phyloP scores from a whole-genome alignment of 1,140 invertebrate species.

The Apis florea region DNA sequence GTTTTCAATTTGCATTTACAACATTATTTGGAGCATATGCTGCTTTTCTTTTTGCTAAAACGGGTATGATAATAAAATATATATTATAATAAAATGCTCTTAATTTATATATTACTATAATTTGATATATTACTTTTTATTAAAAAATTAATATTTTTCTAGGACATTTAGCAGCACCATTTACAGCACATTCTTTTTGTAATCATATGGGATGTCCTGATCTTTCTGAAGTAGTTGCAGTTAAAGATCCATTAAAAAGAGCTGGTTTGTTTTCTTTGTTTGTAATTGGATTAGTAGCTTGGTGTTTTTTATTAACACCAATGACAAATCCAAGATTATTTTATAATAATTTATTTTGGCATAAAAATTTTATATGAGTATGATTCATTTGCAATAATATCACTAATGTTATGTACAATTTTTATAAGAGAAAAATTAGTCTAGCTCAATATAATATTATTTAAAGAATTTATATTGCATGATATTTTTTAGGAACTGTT shows the following conservation, averaged over 20 bases:
- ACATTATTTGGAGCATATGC: slow-evolving; percentile 97
- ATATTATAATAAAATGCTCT: slow-evolving; percentile 12
- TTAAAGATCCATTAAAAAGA: slow-evolving; percentile 84
- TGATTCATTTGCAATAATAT: slow-evolving; percentile 47
- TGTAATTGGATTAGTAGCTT: slow-evolving; percentile 87
- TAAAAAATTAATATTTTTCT: slow-evolving; percentile 49
- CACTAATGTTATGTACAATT: slow-evolving; percentile 16
- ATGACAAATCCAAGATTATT: slow-evolving; percentile 90
- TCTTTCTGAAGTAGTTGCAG: slow-evolving; percentile 87
- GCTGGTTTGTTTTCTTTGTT: slow-evolving; percentile 85
- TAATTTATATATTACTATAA: slow-evolving; percentile 2
- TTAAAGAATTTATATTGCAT: slow-evolving; percentile 29
- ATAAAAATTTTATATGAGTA: slow-evolving; percentile 67
- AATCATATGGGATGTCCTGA: slow-evolving; percentile 98
- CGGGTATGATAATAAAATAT: too few relatives aligned
- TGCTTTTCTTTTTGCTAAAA: slow-evolving; percentile 91
- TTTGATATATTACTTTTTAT: neutral
- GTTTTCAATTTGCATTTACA: slow-evolving; percentile 95
- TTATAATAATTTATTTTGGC: slow-evolving; percentile 85
- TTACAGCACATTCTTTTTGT: slow-evolving; percentile 95
- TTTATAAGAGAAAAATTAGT: slow-evolving; percentile 24
- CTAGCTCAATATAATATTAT: slow-evolving; percentile 14
- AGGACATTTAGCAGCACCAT: slow-evolving; percentile 94
- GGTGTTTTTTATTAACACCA: slow-evolving; percentile 89
- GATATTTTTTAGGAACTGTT: slow-evolving; percentile 12